A percentile compares a stretch with the other conserved stretches of the same genome.
phyloP scores from a whole-genome alignment of 1,140 invertebrate genomes.

The Drosophila ogumai region DNA sequence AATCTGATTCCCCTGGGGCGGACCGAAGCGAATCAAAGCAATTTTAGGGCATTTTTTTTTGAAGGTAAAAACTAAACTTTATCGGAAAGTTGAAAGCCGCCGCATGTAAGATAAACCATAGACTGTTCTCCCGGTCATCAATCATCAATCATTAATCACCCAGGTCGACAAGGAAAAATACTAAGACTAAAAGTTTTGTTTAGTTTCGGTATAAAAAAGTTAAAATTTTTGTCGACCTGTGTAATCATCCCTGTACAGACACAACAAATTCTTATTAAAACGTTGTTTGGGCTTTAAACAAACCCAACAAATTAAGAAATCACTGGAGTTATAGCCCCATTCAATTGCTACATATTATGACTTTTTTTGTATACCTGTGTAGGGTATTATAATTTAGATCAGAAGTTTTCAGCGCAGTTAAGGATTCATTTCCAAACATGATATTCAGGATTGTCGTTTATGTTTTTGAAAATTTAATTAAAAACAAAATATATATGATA shows the following conservation, averaged over 20 bases:
- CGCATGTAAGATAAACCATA: constrained; percentile 31
- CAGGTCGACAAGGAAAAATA: no score
- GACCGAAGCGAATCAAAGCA: neutral
- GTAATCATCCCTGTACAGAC: constrained; percentile 12
- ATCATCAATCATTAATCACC: constrained; percentile 1
- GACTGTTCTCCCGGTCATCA: constrained; percentile 24
- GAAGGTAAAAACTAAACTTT: constrained; percentile 10
- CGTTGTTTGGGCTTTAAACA: constrained; percentile 1
- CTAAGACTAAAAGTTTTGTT: no score
- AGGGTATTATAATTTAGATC: no score
- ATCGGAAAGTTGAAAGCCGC: neutral
- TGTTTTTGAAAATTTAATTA: no score
- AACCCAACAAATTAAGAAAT: neutral
- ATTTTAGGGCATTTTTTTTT: neutral
- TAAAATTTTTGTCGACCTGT: no score
- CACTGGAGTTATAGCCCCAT: constrained; percentile 7
- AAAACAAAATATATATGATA: no score
- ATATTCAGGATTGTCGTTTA: no score
- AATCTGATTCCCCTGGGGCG: constrained; percentile 24
- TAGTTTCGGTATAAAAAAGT: no score
- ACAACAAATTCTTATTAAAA: neutral
- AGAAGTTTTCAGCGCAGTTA: no score
- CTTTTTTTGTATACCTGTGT: neutral
- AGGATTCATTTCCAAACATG: no score
- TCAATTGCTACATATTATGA: neutral